A percentile compares a stretch with the other conserved stretches of the same genome.
Evolutionary conservation across 2,113 vertebrate species (phyloP).

Genomic region (Cnemophilus loriae): DNA sequence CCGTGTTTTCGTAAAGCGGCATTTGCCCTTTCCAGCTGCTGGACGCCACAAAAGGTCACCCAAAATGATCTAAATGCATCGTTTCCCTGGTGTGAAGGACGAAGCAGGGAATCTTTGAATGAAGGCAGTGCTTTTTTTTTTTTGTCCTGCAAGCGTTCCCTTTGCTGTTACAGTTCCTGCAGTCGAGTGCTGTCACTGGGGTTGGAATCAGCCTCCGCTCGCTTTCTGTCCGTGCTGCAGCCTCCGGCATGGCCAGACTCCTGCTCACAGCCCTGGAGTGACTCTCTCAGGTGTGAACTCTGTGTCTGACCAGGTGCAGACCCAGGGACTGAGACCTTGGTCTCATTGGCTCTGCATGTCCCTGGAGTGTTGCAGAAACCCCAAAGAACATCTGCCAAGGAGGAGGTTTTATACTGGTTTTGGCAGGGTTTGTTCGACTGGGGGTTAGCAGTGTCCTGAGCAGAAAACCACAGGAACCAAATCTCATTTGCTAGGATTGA

Average conservation of each 20-base stretch:
- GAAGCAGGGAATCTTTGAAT: background rate
- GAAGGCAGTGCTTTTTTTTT: background rate
- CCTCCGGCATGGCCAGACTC: accelerated
- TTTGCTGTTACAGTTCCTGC: background rate
- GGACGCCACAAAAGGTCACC: background rate
- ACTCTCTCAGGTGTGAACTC: background rate
- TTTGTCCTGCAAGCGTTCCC: background rate
- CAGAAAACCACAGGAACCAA: conserved; percentile 53
- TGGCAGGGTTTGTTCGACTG: background rate
- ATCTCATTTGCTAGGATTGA: conserved; percentile 59
- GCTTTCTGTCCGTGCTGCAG: background rate
- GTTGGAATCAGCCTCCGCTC: background rate
- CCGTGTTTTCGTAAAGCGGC: accelerated
- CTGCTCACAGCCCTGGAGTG: background rate
- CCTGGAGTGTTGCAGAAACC: background rate
- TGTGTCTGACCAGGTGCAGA: background rate
- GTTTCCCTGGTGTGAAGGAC: background rate
- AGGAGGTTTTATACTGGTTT: conserved; percentile 1
- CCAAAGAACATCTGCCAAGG: background rate
- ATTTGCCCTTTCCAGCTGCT: background rate
- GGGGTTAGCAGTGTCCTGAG: conserved; percentile 37
- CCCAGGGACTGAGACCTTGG: background rate
- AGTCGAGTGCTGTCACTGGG: background rate
- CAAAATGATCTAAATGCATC: background rate
- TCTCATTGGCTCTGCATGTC: background rate